Base-by-base conservation (phyloP, 2,888 invertebrate species). In the Meiosimyza platycephala region DNA sequence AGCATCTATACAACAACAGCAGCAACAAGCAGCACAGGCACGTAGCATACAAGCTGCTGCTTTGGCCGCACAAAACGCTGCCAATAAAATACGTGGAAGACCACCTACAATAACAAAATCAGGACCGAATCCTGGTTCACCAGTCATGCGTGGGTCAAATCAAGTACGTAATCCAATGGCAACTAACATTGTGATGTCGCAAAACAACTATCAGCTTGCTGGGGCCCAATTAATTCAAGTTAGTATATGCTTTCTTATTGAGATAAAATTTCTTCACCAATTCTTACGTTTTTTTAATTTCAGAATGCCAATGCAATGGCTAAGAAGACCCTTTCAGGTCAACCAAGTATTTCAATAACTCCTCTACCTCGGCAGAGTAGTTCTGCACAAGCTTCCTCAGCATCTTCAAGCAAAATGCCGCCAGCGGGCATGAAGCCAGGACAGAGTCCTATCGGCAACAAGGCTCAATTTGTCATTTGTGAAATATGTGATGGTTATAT, bases 401-500 rank as follows among this genome's bases (percentile, higher is more conserved):
- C 86, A 63, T 87, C 89, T 6, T 85, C 86, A 52, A 86, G 83
- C 79, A 86, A 85, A 79, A 77, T 80, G 76, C 84, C 84, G 62
- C 78, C 83, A 62, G 79, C 85, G 57, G 89, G 89, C 12, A 88
- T 90, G 76, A 90, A 90, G 77, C 89, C 89, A 3, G 87, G 87
- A 11, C 87, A 86, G 78, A 84, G 77, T 80, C 83, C 85, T 63
- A 83, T 82, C 74, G 80, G 84, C 68, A 91, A 90, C 77, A 95
- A 95, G 86, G 93, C 92, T 79, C 92, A 94, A 47, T 96, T 96
- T 87, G 96, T 97, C 78, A 95, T 97, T 79, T 98, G 98, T 87
- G 98, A 98, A 89, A 97, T 98, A 77, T 98, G 98, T 88, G 98
- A 98, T 84, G 97, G 97, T 28, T 97, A 97, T 85, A 97, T 98